Evolutionary conservation across 2,888 invertebrate species (phyloP).

Genomic region (Drosophila sordidapex): DNA sequence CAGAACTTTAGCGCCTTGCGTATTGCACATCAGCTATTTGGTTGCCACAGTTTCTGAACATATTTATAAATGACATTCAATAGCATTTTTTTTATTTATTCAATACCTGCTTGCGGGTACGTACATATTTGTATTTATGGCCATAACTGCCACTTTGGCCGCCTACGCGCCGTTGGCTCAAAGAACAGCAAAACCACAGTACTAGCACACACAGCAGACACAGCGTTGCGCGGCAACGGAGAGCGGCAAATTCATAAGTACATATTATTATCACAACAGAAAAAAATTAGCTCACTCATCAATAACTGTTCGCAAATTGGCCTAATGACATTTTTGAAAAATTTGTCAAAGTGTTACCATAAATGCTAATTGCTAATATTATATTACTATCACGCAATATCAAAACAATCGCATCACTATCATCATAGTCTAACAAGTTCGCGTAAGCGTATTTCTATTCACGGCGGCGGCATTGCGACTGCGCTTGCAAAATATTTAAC

Average conservation of each 20-base stretch:
- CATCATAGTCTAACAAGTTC: constrained; percentile 13
- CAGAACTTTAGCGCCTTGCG: constrained; percentile 38
- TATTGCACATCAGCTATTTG: constrained; percentile 69
- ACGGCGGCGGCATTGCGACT: constrained; percentile 64
- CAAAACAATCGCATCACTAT: constrained; percentile 25
- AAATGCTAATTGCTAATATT: constrained; percentile 6
- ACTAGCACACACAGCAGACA: constrained; percentile 18
- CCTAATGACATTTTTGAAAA: constrained; percentile 9
- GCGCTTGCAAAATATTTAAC: constrained; percentile 55
- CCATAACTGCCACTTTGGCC: constrained; percentile 77
- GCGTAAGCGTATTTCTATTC: constrained; percentile 28
- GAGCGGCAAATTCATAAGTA: constrained; percentile 25
- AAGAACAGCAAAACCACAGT: constrained; percentile 53
- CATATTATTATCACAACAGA: constrained; percentile 17
- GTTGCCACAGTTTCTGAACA: constrained; percentile 52
- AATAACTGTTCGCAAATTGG: constrained; percentile 16
- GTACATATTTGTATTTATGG: constrained; percentile 77
- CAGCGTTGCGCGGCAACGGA: constrained; percentile 11
- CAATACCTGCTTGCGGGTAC: constrained; percentile 73
- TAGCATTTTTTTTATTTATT: constrained; percentile 57
- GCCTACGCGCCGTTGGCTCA: constrained; percentile 60
- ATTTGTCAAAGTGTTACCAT: neutral
- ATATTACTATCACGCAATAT: constrained; percentile 37
- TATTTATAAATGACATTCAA: constrained; percentile 67
- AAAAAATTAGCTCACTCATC: constrained; percentile 26